Conservation (phyloP, 2,888 invertebrate species). For the Lepetodrilus schrolli region DNA sequence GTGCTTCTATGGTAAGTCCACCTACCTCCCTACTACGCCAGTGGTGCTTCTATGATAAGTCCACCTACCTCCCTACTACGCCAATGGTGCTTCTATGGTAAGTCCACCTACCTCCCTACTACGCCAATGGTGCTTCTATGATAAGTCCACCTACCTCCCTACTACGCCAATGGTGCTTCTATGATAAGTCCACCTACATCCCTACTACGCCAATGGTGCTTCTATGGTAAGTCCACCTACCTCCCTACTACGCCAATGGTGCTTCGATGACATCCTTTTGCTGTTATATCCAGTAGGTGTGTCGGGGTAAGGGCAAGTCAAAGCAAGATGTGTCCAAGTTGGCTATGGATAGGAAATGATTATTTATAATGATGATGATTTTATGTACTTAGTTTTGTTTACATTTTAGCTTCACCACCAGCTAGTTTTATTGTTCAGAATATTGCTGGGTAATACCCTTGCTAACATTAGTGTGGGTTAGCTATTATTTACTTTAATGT, state of each 20-base stretch:
- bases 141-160: constrained; percentile 55
- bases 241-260: background rate
- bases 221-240: constrained; percentile 51
- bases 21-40: constrained; percentile 57
- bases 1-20: constrained; percentile 57
- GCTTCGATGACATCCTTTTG: no score
- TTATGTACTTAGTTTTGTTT: no score
- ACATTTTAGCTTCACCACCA: no score
- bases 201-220: constrained; percentile 61
- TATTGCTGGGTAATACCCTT: no score
- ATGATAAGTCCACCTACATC: constrained; percentile 56
- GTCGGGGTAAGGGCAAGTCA: no score
- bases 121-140: constrained; percentile 62
- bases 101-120: constrained; percentile 54
- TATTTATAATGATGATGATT: no score
- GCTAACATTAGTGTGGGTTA: no score
- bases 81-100: constrained; percentile 62
- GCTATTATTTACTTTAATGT: no score
- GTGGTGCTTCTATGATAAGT: constrained; percentile 63
- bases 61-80: constrained; percentile 53
- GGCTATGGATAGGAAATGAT: no score
- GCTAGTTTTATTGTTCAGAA: no score
- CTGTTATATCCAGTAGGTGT: no score
- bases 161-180: constrained; percentile 61
- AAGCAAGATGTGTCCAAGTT: no score